Percentiles rank a stretch among this genome's conserved stretches.
phyloP scores from a whole-genome alignment of 2,888 invertebrate species.

The Drosophila mimica region DNA sequence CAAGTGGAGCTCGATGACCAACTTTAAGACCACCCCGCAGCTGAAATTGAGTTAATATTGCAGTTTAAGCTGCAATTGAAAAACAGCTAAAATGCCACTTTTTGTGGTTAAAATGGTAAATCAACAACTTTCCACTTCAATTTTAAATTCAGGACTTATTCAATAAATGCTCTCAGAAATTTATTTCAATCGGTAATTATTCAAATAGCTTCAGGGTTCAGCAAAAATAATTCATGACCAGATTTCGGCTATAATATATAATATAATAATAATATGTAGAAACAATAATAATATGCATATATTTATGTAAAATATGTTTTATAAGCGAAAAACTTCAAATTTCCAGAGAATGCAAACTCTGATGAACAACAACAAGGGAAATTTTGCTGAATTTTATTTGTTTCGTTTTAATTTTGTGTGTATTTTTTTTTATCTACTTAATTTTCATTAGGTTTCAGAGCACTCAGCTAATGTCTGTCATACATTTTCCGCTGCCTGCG shows the following conservation, averaged over 20 bases:
- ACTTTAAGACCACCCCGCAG: neutral
- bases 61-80: conserved; percentile 14
- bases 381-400: neutral
- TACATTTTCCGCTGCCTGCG: neutral
- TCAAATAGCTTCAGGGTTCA: too few relatives aligned
- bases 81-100: neutral
- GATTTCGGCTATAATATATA: too few relatives aligned
- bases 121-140: neutral
- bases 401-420: conserved; percentile 1
- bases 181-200: too few relatives aligned
- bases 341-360: neutral
- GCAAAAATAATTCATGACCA: too few relatives aligned
- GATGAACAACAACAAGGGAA: neutral
- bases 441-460: conserved; percentile 26
- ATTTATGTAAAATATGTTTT: neutral
- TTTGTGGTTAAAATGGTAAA: neutral
- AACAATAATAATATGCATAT: neutral
- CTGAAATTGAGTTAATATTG: conserved; percentile 21
- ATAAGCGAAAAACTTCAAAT: neutral
- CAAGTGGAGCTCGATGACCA: conserved; percentile 3
- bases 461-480: conserved; percentile 30
- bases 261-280: too few relatives aligned
- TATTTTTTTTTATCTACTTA: neutral
- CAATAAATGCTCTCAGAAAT: neutral
- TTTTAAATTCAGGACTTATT: neutral